A percentile compares a stretch with the other conserved stretches of the same genome.
These are phyloP conservation scores for Drosophila littoralis DNA, from an alignment of 1,140 invertebrate species.

Conservation along the genomic window DNA sequence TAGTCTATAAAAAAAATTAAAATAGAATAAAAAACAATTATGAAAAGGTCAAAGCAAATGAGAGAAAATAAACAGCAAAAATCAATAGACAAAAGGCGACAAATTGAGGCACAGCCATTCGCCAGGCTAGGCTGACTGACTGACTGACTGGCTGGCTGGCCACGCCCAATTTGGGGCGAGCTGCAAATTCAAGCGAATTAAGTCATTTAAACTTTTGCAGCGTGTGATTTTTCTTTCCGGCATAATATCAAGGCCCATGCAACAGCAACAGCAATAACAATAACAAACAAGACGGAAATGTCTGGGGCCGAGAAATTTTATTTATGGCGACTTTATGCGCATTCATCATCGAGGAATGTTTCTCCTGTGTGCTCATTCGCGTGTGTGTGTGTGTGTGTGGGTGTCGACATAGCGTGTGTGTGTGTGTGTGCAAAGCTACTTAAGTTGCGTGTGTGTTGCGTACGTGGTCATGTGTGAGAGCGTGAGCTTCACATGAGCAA, in stretches of 20 bases:
- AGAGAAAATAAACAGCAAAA: constrained; percentile 17
- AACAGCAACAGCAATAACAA: constrained; percentile 30
- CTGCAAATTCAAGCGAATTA: constrained; percentile 67
- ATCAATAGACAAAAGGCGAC: constrained; percentile 30
- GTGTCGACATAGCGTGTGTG: constrained; percentile 30
- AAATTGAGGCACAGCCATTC: constrained; percentile 26
- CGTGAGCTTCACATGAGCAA: constrained; percentile 54
- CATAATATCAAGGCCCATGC: constrained; percentile 58
- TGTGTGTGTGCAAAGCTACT: constrained; percentile 61
- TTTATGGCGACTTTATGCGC: constrained; percentile 79
- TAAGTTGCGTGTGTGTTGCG: constrained; percentile 51
- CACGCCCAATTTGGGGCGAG: constrained; percentile 12
- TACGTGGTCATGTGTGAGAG: constrained; percentile 49
- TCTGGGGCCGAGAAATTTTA: constrained; percentile 62
- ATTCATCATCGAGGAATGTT: constrained; percentile 67
- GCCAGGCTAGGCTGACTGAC: not conserved
- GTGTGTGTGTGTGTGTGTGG: constrained; percentile 24
- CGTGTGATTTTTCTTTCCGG: constrained; percentile 76
- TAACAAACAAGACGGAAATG: constrained; percentile 50
- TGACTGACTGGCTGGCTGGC: not conserved
- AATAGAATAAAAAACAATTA: constrained; percentile 32
- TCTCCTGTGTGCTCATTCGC: constrained; percentile 24
- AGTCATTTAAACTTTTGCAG: constrained; percentile 79
- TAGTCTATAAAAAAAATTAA: not conserved
- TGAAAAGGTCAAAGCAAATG: constrained; percentile 7